Conservation (phyloP, 2,888 invertebrate species). For the Netelia inedita region DNA sequence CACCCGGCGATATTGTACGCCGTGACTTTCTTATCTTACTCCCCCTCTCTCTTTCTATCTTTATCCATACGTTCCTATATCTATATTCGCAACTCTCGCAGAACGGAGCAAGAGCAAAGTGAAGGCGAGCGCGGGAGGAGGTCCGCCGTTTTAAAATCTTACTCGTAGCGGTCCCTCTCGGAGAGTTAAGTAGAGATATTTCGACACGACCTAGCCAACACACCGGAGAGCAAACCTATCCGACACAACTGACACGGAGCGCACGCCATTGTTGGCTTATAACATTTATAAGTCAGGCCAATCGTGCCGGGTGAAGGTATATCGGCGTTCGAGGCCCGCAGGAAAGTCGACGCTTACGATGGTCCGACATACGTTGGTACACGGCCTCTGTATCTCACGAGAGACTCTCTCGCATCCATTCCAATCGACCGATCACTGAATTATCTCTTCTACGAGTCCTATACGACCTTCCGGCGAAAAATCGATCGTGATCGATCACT, state of each 20-base stretch:
- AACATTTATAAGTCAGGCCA: conserved; percentile 64
- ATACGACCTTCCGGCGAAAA: conserved; percentile 36
- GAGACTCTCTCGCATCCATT: conserved; percentile 37
- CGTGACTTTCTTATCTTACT: conserved; percentile 57
- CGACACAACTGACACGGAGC: conserved; percentile 46
- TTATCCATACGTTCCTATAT: neutral
- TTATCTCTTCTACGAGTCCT: conserved; percentile 29
- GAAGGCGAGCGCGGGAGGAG: conserved; percentile 54
- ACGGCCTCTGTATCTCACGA: conserved; percentile 14
- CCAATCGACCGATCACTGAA: conserved; percentile 38
- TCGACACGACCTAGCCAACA: conserved; percentile 64
- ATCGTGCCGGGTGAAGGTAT: conserved; percentile 59
- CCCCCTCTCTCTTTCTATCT: neutral
- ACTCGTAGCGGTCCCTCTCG: conserved; percentile 43
- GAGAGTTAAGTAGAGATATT: conserved; percentile 30
- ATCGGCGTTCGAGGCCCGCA: conserved; percentile 7
- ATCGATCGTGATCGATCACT: conserved; percentile 39
- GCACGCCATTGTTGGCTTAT: conserved; percentile 58
- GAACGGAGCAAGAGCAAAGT: conserved; percentile 10
- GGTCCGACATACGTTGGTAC: conserved; percentile 18
- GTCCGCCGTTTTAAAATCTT: conserved; percentile 56
- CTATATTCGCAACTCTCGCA: conserved; percentile 13
- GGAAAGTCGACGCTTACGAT: conserved; percentile 18
- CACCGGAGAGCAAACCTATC: conserved; percentile 42
- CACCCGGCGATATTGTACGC: conserved; percentile 22